Conservation (phyloP, 1,140 invertebrate species). For the Nephila pilipes region DNA sequence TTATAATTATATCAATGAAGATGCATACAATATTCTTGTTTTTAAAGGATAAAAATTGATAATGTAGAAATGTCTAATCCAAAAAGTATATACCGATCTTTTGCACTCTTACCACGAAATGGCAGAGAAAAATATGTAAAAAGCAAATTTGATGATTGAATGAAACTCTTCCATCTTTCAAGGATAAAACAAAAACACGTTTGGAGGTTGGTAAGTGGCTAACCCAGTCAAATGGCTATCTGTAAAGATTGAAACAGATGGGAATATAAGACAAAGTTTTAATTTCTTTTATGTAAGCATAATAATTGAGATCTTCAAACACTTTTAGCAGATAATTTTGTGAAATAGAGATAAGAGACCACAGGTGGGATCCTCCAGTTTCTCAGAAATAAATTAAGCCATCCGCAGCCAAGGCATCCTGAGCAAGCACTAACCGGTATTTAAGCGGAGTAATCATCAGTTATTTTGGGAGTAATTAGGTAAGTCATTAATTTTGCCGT, state of each 20-base stretch:
- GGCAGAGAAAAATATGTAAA: too few relatives aligned
- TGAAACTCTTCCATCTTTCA: too few relatives aligned
- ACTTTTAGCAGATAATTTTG: background rate
- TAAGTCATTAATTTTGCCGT: conserved; percentile 25
- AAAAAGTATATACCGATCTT: too few relatives aligned
- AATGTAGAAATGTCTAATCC: too few relatives aligned
- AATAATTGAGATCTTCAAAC: conserved; percentile 28
- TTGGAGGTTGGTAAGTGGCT: background rate
- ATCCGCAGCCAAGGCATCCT: conserved; percentile 14
- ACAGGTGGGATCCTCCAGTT: conserved; percentile 16
- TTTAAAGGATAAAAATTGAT: too few relatives aligned
- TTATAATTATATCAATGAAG: too few relatives aligned
- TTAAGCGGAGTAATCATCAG: conserved; percentile 24
- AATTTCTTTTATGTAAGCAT: background rate
- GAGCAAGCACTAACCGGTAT: background rate
- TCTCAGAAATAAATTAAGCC: conserved; percentile 13
- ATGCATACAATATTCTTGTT: too few relatives aligned
- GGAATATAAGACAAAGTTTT: background rate
- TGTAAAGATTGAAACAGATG: background rate
- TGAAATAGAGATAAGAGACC: conserved; percentile 10
- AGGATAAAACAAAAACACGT: too few relatives aligned
- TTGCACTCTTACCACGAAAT: too few relatives aligned
- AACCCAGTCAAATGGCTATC: background rate
- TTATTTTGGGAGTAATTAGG: conserved; percentile 38
- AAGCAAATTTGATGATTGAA: too few relatives aligned